Evolutionary conservation across 2,113 vertebrate genomes (phyloP).

Genomic region (Australoheros scitulus): DNA sequence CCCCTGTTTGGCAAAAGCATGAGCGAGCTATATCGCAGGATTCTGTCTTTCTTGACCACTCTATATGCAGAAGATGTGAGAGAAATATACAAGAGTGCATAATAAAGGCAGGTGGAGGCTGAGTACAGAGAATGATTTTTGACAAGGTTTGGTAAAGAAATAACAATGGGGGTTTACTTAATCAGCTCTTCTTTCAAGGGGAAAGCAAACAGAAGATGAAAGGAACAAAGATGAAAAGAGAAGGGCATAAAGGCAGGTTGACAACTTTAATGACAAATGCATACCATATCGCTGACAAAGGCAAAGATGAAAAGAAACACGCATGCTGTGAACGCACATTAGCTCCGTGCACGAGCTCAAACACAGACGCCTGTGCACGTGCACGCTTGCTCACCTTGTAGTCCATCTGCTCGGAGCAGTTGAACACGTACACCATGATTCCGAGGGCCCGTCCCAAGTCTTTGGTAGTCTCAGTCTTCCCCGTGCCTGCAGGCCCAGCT

Average conservation of each 20-base stretch:
- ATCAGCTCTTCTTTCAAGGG: constrained; percentile 38
- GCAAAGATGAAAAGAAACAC: constrained; percentile 37
- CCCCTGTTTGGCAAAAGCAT: constrained; percentile 20
- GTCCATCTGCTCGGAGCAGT: constrained; percentile 99
- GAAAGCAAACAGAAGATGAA: constrained; percentile 34
- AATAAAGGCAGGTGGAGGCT: constrained; percentile 5
- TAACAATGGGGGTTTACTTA: constrained; percentile 42
- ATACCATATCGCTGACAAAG: constrained; percentile 32
- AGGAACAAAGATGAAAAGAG: constrained; percentile 48
- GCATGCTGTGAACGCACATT: not conserved
- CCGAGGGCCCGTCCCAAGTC: constrained; percentile 93
- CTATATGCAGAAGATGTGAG: constrained; percentile 41
- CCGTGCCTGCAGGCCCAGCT: constrained; percentile 91
- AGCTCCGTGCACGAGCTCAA: not conserved
- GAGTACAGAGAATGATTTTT: constrained; percentile 20
- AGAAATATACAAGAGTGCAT: constrained; percentile 13
- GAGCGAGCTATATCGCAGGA: constrained; percentile 39
- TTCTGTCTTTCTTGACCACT: constrained; percentile 47
- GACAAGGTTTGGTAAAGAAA: constrained; percentile 42
- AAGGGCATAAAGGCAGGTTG: constrained; percentile 22
- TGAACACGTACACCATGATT: constrained; percentile 97
- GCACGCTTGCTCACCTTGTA: constrained; percentile 85
- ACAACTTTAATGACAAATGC: constrained; percentile 55
- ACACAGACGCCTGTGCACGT: not conserved
- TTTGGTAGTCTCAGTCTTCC: constrained; percentile 97